Evolutionary conservation across 1,140 invertebrate genomes (phyloP).

Genomic region (Bombyx mandarina): DNA sequence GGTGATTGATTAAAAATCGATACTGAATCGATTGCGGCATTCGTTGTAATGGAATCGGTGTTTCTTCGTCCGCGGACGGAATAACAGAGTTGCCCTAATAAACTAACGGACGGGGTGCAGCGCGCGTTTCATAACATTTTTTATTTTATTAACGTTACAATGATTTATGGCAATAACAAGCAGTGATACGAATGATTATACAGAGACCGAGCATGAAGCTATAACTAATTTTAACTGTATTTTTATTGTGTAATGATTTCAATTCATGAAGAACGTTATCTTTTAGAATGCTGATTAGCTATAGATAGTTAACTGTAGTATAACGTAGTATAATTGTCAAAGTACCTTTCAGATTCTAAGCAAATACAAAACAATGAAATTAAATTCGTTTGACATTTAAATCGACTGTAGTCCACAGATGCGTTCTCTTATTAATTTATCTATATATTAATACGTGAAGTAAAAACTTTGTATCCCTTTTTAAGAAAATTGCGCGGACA

Average conservation of each 20-base stretch:
- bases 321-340: too few relatives aligned
- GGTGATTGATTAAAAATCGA: slow-evolving; percentile 52
- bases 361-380: too few relatives aligned
- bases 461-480: too few relatives aligned
- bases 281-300: neutral
- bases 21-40: slow-evolving; percentile 33
- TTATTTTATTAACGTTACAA: slow-evolving; percentile 14
- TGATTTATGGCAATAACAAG: slow-evolving; percentile 15
- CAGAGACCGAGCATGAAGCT: neutral
- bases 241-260: slow-evolving; percentile 1
- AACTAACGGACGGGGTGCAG: slow-evolving; percentile 20
- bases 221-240: slow-evolving; percentile 3
- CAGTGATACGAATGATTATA: slow-evolving; percentile 4
- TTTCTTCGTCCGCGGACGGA: slow-evolving; percentile 22
- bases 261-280: slow-evolving; percentile 1
- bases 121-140: slow-evolving; percentile 11
- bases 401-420: too few relatives aligned
- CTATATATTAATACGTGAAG: too few relatives aligned
- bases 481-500: too few relatives aligned
- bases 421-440: too few relatives aligned
- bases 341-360: too few relatives aligned
- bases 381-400: too few relatives aligned
- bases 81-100: slow-evolving; percentile 31
- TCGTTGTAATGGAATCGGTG: slow-evolving; percentile 26
- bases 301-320: too few relatives aligned